A percentile compares a stretch with the other conserved stretches of the same genome.
Evolutionary conservation across 1,140 invertebrate genomes (phyloP).

Genomic region (Anoplolepis gracilipes): DNA sequence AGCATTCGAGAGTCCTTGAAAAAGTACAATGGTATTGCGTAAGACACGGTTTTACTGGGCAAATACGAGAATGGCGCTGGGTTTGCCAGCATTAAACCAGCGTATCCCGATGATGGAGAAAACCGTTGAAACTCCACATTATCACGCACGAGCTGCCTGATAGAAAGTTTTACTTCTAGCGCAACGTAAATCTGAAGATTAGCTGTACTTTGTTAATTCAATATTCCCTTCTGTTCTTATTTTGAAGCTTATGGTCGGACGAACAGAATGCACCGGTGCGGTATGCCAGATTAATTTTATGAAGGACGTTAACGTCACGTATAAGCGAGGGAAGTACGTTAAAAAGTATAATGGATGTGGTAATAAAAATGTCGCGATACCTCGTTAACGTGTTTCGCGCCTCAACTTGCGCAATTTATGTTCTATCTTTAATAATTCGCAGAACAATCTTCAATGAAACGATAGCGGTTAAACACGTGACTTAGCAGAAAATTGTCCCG

Average conservation of each 20-base stretch:
- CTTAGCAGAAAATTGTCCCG: neutral
- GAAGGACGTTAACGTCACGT: slow-evolving; percentile 61
- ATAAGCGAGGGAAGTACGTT: slow-evolving; percentile 52
- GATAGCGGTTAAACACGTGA: neutral
- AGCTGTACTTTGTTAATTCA: slow-evolving; percentile 63
- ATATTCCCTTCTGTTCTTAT: slow-evolving; percentile 57
- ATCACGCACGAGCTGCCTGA: slow-evolving; percentile 33
- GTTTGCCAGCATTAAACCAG: neutral
- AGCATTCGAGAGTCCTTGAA: slow-evolving; percentile 32
- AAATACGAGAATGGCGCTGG: neutral
- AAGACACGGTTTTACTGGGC: slow-evolving; percentile 1
- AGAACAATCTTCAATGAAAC: neutral
- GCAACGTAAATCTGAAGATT: slow-evolving; percentile 72
- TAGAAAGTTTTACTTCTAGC: slow-evolving; percentile 69
- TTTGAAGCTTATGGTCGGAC: slow-evolving; percentile 47
- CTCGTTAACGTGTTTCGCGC: slow-evolving; percentile 57
- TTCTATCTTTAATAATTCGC: slow-evolving; percentile 40
- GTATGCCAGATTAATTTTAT: slow-evolving; percentile 59
- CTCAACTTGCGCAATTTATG: slow-evolving; percentile 57
- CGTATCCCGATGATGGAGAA: slow-evolving; percentile 38
- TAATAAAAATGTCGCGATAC: slow-evolving; percentile 61
- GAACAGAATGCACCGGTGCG: slow-evolving; percentile 42
- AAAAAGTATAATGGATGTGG: slow-evolving; percentile 52
- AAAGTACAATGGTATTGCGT: neutral
- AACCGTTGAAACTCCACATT: slow-evolving; percentile 50